Evolutionary conservation across 2,888 invertebrate genomes (phyloP).

Genomic region (Dendrolimus pini): DNA sequence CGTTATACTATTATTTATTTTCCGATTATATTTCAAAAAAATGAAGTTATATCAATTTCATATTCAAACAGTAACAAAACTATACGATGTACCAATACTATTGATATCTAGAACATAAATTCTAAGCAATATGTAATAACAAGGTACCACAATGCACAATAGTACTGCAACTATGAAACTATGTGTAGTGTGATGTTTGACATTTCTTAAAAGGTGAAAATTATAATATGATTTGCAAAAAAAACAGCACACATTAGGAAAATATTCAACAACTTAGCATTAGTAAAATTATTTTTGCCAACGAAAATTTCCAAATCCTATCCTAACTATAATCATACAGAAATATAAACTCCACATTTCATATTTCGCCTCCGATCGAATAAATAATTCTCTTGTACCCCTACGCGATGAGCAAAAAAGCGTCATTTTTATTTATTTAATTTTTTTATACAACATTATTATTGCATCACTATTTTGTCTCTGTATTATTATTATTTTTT

Average conservation of each 20-base stretch:
- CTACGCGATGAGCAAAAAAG: slow-evolving; percentile 5
- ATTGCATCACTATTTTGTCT: slow-evolving; percentile 48
- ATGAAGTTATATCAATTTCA: no score
- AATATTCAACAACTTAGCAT: neutral
- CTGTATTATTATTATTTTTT: slow-evolving; percentile 10
- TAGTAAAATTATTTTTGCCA: neutral
- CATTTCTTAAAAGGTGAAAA: no score
- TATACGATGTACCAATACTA: no score
- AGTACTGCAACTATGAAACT: no score
- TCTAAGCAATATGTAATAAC: no score
- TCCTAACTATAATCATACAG: neutral
- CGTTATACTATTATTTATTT: no score
- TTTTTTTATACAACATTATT: slow-evolving; percentile 9
- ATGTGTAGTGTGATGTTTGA: no score
- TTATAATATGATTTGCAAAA: neutral
- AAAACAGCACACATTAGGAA: neutral
- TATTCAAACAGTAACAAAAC: no score
- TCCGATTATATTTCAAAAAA: no score
- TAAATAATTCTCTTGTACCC: neutral
- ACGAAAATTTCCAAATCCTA: neutral
- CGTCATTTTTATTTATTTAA: slow-evolving; percentile 20
- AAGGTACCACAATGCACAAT: no score
- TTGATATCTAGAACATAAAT: no score
- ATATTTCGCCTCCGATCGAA: neutral
- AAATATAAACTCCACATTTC: neutral